Percentiles rank a stretch among this genome's conserved stretches.
Evolutionary conservation across 2,888 invertebrate species (phyloP).

Genomic region (Sinelater perroti): DNA sequence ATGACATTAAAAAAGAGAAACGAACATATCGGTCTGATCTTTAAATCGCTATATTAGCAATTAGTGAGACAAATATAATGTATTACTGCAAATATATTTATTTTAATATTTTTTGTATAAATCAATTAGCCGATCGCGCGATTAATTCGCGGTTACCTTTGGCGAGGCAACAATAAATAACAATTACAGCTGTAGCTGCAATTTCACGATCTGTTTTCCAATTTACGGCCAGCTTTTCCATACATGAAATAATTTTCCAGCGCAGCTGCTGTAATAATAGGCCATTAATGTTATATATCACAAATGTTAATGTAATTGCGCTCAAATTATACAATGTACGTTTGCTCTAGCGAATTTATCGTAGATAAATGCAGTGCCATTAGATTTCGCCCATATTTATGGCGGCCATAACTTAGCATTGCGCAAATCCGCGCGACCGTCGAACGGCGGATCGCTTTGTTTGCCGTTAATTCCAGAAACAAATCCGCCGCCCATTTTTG

Average conservation of each 20-base stretch:
- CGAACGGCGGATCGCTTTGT: too few relatives aligned
- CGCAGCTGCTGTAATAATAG: slow-evolving; percentile 17
- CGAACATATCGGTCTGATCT: too few relatives aligned
- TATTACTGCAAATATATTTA: too few relatives aligned
- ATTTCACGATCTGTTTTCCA: slow-evolving; percentile 6
- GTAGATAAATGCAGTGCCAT: slow-evolving; percentile 16
- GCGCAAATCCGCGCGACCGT: slow-evolving; percentile 15
- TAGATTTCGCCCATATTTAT: slow-evolving; percentile 17
- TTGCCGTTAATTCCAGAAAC: too few relatives aligned
- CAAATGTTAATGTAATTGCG: slow-evolving; percentile 40
- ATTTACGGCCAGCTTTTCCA: slow-evolving; percentile 1
- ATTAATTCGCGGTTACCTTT: too few relatives aligned
- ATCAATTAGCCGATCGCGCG: too few relatives aligned
- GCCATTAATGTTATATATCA: slow-evolving; percentile 20
- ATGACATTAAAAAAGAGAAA: too few relatives aligned
- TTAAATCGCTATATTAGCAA: too few relatives aligned
- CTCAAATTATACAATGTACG: slow-evolving; percentile 33
- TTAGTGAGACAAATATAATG: too few relatives aligned
- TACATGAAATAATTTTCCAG: slow-evolving; percentile 19
- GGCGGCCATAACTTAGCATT: slow-evolving; percentile 14
- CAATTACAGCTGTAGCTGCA: slow-evolving; percentile 1
- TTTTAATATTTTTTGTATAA: too few relatives aligned
- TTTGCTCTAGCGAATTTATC: slow-evolving; percentile 32
- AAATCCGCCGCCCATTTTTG: too few relatives aligned
- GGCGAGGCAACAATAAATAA: too few relatives aligned